Conservation (phyloP, 1,140 invertebrate species). For the Ips nitidus region DNA sequence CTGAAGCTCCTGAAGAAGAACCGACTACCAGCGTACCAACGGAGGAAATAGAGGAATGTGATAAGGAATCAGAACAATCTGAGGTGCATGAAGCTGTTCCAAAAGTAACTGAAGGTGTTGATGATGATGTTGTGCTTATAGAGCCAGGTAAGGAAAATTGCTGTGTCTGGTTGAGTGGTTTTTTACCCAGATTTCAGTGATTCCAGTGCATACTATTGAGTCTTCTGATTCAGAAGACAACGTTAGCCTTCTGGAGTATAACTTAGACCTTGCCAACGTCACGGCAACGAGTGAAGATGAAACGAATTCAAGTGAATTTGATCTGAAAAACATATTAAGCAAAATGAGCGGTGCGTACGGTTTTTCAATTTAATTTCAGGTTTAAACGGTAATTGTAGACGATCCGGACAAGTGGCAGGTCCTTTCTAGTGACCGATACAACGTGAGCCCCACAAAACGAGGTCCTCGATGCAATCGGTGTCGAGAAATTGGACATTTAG, state of each 20-base stretch:
- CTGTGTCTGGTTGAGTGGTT: not conserved
- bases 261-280: constrained; percentile 7
- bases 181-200: constrained; percentile 5
- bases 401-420: constrained; percentile 57
- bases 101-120: not conserved
- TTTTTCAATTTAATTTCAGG: no score
- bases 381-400: constrained; percentile 37
- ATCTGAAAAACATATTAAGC: constrained; percentile 14
- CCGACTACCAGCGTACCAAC: not conserved
- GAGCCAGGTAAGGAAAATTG: constrained; percentile 13
- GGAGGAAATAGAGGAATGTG: not conserved
- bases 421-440: constrained; percentile 49
- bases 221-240: constrained; percentile 31
- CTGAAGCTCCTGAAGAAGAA: not conserved
- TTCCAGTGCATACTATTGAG: constrained; percentile 20
- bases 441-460: constrained; percentile 23
- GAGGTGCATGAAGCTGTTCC: not conserved
- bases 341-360: constrained; percentile 24
- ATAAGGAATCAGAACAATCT: not conserved
- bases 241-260: not conserved
- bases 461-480: constrained; percentile 58
- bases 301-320: constrained; percentile 7
- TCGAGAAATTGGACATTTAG: constrained; percentile 58
- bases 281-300: constrained; percentile 1
- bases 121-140: constrained; percentile 18